phyloP scores from a whole-genome alignment of 2,797 vertebrate genomes.

The Avahi laniger region DNA sequence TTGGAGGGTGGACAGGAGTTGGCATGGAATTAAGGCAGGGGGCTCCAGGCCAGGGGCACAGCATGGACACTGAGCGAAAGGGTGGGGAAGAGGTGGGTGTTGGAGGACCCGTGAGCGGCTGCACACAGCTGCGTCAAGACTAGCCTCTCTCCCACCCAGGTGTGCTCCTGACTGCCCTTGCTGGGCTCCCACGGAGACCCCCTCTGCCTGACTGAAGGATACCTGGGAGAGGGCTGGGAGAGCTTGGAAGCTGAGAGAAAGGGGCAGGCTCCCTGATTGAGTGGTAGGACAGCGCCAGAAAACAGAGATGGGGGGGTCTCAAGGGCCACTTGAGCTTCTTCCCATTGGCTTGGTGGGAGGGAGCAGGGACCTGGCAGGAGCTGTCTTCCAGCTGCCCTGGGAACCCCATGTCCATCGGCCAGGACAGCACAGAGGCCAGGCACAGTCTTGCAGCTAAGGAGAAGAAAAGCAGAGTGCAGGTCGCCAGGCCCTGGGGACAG shows the following conservation, averaged over 20 bases:
- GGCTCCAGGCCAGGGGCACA: background rate
- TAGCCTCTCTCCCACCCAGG: background rate
- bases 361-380: background rate
- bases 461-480: background rate
- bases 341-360: background rate
- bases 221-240: background rate
- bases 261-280: background rate
- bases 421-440: background rate
- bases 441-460: background rate
- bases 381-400: rapidly evolving
- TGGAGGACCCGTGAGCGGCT: background rate
- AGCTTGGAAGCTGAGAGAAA: background rate
- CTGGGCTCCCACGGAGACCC: background rate
- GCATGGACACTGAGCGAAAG: background rate
- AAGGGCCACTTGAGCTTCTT: background rate
- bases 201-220: background rate
- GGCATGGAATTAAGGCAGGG: background rate
- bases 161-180: background rate
- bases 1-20: background rate
- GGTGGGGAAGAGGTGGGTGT: too few relatives aligned
- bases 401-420: background rate
- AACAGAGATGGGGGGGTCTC: background rate
- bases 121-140: too few relatives aligned
- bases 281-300: background rate
- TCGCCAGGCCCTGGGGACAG: background rate